These are phyloP conservation scores for Choristoneura rosaceana DNA, from an alignment of 2,888 invertebrate genomes.

Conservation along the genomic window DNA sequence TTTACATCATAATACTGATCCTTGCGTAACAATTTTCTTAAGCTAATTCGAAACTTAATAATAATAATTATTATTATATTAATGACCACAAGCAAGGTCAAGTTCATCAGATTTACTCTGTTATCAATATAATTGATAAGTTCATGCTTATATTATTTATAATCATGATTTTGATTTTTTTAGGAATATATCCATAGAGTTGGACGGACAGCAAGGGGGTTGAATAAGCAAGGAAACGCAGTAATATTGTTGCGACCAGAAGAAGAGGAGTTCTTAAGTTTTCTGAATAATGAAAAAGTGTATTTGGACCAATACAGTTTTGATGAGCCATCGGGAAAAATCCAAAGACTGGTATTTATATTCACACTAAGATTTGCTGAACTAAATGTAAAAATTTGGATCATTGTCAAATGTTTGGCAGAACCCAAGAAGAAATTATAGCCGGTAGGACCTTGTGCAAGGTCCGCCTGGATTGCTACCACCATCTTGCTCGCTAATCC, in stretches of 20 bases:
- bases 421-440: no score
- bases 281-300: slow-evolving; percentile 95
- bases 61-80: no score
- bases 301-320: slow-evolving; percentile 93
- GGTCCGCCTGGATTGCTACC: no score
- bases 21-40: no score
- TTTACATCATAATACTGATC: no score
- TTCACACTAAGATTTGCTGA: neutral
- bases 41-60: no score
- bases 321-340: slow-evolving; percentile 61
- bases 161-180: slow-evolving; percentile 48
- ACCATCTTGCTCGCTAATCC: no score
- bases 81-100: slow-evolving; percentile 5
- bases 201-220: slow-evolving; percentile 98
- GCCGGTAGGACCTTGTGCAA: no score
- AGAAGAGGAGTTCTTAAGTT: slow-evolving; percentile 96
- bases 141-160: no score
- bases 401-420: no score
- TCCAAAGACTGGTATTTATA: slow-evolving; percentile 69
- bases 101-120: neutral
- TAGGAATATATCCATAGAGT: slow-evolving; percentile 99
- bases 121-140: no score
- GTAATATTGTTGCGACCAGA: slow-evolving; percentile 96
- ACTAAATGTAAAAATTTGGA: no score
- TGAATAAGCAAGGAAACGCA: slow-evolving; percentile 95